phyloP scores from a whole-genome alignment of 1,140 invertebrate species.

The Venustaconcha ellipsiformis region DNA sequence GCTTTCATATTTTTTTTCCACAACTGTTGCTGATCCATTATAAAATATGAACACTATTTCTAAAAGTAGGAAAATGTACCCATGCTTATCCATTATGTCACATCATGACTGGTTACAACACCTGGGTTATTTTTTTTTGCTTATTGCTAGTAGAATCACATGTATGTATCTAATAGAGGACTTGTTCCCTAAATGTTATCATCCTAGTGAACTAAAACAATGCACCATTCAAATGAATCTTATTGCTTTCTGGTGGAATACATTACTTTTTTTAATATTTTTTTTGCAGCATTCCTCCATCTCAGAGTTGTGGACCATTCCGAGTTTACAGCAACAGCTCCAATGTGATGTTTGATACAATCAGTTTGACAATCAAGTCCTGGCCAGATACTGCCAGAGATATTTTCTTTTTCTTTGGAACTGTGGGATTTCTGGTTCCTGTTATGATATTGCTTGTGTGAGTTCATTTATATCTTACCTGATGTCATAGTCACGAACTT shows the following conservation, averaged over 20 bases:
- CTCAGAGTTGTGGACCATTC: constrained; percentile 86
- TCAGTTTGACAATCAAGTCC: constrained; percentile 74
- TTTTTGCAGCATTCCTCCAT: constrained; percentile 76
- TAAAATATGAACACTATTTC: too few species aligned
- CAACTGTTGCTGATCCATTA: too few species aligned
- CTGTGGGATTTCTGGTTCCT: constrained; percentile 27
- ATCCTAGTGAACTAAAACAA: constrained; percentile 71
- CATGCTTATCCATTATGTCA: too few species aligned
- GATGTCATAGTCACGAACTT: not conserved
- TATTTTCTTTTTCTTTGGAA: constrained; percentile 47
- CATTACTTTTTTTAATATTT: constrained; percentile 37
- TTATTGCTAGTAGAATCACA: too few species aligned
- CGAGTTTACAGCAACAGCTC: constrained; percentile 73
- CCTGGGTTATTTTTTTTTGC: too few species aligned
- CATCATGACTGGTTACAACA: too few species aligned
- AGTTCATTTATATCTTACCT: constrained; percentile 14
- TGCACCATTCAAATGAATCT: constrained; percentile 31
- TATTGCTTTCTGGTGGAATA: constrained; percentile 45
- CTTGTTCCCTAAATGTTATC: too few species aligned
- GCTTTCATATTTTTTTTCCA: too few species aligned
- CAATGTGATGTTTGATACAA: constrained; percentile 77
- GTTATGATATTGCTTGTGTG: constrained; percentile 47
- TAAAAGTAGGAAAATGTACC: too few species aligned
- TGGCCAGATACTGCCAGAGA: constrained; percentile 40
- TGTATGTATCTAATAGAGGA: too few species aligned